Base-by-base conservation (phyloP, 2,797 vertebrate genomes). In the Carduelis carduelis region DNA sequence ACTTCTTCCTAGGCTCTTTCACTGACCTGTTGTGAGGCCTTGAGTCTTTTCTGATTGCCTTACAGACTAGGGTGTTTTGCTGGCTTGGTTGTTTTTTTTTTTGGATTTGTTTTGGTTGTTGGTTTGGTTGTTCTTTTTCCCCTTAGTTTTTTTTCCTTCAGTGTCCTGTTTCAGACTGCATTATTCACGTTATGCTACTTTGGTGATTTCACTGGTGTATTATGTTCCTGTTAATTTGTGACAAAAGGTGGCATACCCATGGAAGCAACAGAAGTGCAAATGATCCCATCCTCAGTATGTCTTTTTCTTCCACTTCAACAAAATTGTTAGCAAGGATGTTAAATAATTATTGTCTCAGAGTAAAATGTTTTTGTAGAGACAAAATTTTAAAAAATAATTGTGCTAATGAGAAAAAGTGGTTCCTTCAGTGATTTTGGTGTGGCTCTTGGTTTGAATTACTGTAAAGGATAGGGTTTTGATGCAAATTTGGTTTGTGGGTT, bases 41-140 rank as follows among this genome's bases (percentile, higher is more conserved):
- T 61, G 27, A 81, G 24, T 24, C 78, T 75, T 68, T 78, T 83
- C n/a, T 37, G 39, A 24, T 52, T 85, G 34, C 44, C n/a, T 78
- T 46, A 28, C 24, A 56, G 26, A 79, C 30, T 41, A 39, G 53
- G 17, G 2, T 3, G 2, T 53, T 71, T 87, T 82, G 16, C 1
- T 14, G 22, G n/a, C 41, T 80, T 61, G 18, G 1, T 22, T 64
- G 13, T 22, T 14, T 28, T 26, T 52, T 52, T 26, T 26, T 52
- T 52, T 26, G 2, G 2, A 30, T 59, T 75, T 59, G 7, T 19
- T 46, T 44, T 30, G 9, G 7, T 47, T 53, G 26, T 8, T 32
- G 5, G 2, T 5, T 19, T 79, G 4, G 11, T 14, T 20, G 19
- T 11, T 49, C 32, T 46, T 10, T 4, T 23, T 3, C 0, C 6